phyloP scores from a whole-genome alignment of 2,797 vertebrate genomes.

The Gymnoscopelus microlampas region DNA sequence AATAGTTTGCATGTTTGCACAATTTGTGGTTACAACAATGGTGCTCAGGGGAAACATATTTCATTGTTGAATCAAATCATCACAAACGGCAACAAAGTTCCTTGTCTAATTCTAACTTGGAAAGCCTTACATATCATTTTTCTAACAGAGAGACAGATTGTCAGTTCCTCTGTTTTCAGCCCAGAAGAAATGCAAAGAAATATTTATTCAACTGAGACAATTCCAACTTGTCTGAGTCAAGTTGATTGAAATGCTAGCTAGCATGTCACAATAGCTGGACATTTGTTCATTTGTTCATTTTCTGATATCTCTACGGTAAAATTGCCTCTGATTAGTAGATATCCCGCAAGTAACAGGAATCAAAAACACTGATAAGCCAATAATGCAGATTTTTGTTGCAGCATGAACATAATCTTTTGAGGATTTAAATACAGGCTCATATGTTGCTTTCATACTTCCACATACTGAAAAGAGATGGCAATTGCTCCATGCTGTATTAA shows the following conservation, averaged over 20 bases:
- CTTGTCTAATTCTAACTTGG: constrained; percentile 1
- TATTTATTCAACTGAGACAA: constrained; percentile 14
- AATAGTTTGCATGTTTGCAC: neutral
- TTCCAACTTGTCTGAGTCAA: constrained; percentile 17
- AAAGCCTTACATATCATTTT: neutral
- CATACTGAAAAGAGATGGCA: no score
- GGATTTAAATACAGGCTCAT: no score
- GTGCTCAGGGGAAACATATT: neutral
- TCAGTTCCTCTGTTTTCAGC: constrained; percentile 7
- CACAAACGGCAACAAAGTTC: constrained; percentile 1
- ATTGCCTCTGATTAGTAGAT: no score
- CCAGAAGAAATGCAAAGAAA: constrained; percentile 12
- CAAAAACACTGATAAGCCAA: no score
- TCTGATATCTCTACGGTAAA: no score
- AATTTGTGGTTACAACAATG: neutral
- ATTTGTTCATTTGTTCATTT: neutral
- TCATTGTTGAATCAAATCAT: neutral
- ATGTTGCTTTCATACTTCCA: no score
- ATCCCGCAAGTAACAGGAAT: no score
- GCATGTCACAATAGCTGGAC: neutral
- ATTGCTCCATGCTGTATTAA: no score
- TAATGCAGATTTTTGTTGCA: no score
- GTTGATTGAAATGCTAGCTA: constrained; percentile 14
- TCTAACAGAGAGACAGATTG: neutral
- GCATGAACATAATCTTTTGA: no score